These are phyloP conservation scores for Drosophila obscura DNA, from an alignment of 1,140 invertebrate species.

Conservation along the genomic window DNA sequence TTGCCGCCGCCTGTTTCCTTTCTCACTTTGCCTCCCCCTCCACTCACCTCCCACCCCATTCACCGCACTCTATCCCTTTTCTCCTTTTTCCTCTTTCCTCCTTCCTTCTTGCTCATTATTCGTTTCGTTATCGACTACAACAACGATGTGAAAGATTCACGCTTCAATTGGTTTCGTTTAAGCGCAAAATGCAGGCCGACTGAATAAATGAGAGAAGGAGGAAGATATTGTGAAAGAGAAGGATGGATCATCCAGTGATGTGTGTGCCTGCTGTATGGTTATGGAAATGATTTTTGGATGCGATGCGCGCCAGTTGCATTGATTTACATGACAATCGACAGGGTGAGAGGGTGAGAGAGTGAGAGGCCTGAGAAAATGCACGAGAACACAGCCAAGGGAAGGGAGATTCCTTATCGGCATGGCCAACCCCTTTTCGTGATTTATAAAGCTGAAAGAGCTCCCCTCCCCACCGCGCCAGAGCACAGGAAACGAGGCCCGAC, in stretches of 20 bases:
- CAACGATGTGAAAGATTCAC: slow-evolving; percentile 72
- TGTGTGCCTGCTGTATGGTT: slow-evolving; percentile 42
- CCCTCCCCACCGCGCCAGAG: background rate
- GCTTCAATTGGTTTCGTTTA: slow-evolving; percentile 78
- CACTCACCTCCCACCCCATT: background rate
- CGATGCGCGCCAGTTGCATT: slow-evolving; percentile 64
- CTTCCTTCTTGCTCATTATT: slow-evolving; percentile 52
- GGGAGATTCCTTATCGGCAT: slow-evolving; percentile 56
- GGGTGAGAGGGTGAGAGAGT: slow-evolving; percentile 12
- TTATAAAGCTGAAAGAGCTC: slow-evolving; percentile 42
- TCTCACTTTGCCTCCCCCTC: slow-evolving; percentile 9
- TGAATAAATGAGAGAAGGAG: slow-evolving; percentile 2
- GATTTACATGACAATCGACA: slow-evolving; percentile 76
- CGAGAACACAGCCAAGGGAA: slow-evolving; percentile 30
- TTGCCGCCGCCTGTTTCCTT: background rate
- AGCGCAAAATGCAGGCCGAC: slow-evolving; percentile 69
- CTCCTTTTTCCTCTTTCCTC: slow-evolving; percentile 8
- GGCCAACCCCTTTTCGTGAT: slow-evolving; percentile 63
- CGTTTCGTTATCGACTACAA: slow-evolving; percentile 59
- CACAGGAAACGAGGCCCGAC: slow-evolving; percentile 36
- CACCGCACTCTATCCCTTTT: slow-evolving; percentile 9
- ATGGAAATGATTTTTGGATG: slow-evolving; percentile 69
- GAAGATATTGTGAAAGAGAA: background rate
- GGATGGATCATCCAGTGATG: background rate
- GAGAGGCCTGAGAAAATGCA: slow-evolving; percentile 43